Evolutionary conservation across 2,888 invertebrate genomes (phyloP), one percentile per base, ranked within the genome.

Genomic region (Leptopterna dolabrata): DNA sequence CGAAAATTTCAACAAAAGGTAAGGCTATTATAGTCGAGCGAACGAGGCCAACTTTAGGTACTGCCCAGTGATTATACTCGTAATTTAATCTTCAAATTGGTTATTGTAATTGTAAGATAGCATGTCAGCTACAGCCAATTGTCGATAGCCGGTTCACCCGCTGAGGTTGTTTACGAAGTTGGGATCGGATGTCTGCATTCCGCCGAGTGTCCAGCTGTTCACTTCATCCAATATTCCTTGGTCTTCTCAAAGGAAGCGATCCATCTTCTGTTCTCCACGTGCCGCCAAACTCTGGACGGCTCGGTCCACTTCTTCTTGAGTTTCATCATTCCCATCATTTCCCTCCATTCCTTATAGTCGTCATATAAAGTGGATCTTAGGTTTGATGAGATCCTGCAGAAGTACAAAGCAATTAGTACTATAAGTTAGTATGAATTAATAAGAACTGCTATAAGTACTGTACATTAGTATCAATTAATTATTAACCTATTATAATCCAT

Each of bases 251-350:
- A 63, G 14, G 43, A 24, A 29, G 83, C 83, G 71, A 47, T 70
- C 83, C 63, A 63, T 43, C 83, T 30, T 24, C 83, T 63, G 70
- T 83, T 83, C 41, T 83, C 83, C 27, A 83, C 45, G 63, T 83
- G 83, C 27, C 27, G 24, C 83, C 83, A 83, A 6, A 71, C 83
- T 16, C 43, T 36, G n/a, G 36, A 19, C 14, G 36, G 24, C 16
- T 43, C 43, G 36, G 83, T 63, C 83, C 71, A 71, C 16, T 71
- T 43, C 27, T 71, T 71, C 83, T 19, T 29, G 7, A 83, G 43
- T 29, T 24, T 19, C 63, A 41, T 45, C 41, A 27, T 27, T 7
- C 45, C 41, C 27, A 30, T 41, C 27, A 83, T 43, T 30, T 83
- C 63, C n/a, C 83, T 30, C 83, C 43, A 47, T n/a, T 63, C 41